Percentiles rank a stretch among this genome's conserved stretches.
phyloP scores from a whole-genome alignment of 2,113 vertebrate species.

The Circaetus gallicus region DNA sequence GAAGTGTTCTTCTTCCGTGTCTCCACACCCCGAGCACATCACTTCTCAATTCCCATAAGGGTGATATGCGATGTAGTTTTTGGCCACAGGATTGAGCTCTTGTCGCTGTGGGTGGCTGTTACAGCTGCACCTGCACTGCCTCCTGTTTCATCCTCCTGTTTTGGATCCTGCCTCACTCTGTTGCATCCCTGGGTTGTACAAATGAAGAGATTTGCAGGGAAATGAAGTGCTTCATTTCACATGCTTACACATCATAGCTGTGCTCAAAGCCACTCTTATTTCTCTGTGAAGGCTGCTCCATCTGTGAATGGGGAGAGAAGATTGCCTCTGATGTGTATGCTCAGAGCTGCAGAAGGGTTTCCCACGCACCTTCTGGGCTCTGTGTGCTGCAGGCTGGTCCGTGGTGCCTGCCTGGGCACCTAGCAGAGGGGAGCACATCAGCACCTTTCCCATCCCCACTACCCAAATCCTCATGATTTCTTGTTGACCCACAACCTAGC shows the following conservation, averaged over 20 bases:
- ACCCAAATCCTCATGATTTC: not conserved
- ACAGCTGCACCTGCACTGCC: not conserved
- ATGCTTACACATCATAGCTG: not conserved
- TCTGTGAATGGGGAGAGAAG: not conserved
- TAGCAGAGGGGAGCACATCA: not conserved
- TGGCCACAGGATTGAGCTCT: not conserved
- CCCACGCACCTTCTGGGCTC: not conserved
- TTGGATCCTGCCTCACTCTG: not conserved
- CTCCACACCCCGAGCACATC: not conserved
- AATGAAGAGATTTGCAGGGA: not conserved
- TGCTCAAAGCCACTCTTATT: not conserved
- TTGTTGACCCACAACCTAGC: not conserved
- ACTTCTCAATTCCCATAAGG: not conserved
- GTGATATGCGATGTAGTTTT: not conserved
- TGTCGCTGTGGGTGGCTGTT: not conserved
- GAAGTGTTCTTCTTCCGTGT: not conserved
- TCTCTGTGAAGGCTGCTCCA: not conserved
- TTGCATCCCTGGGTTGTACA: not conserved
- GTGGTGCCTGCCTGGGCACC: not conserved
- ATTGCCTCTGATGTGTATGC: rapidly evolving
- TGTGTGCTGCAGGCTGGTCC: not conserved
- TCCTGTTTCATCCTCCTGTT: not conserved
- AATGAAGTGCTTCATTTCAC: not conserved
- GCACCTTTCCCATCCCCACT: not conserved
- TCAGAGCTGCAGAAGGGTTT: not conserved